Base-by-base conservation (phyloP, 2,113 vertebrate species). In the Heterotis niloticus region DNA sequence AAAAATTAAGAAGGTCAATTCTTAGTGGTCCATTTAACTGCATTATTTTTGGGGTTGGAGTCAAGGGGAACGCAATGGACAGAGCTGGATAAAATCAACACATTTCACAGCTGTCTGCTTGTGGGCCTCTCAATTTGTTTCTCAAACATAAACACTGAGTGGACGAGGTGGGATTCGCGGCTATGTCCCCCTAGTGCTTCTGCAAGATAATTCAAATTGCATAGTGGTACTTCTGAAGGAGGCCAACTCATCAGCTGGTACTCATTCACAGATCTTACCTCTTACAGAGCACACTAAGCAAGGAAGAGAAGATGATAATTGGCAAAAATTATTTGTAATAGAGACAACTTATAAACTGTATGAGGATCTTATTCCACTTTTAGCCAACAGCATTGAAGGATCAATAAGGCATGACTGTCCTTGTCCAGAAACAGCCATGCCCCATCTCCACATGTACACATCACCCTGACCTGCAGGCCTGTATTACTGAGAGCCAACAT, bases 1-100 rank as follows among this genome's bases (percentile, higher is more conserved):
- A 68, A 59, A 76, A 60, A 69, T 44, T 62, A 68, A 71, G 60
- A 68, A 69, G 51, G 51, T 77, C 44, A 76, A 77, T 76, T 80
- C 75, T 80, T 77, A 80, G 73, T 80, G 56, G 73, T 71, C 75
- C 74, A 76, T 77, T 76, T 76, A 80, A 44, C 72, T 80, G 72
- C 72, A 79, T 20, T 73, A 62, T 75, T 79, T 79, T 68, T 70
- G 52, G 56, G 24, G 16, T 16, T 60, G 4, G 12, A 26, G 62
- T 56, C 20, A 17, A 13, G 60, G 60, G 29, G 60, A n/a, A 10
- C 12, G 29, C n/a, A 11, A 1, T 57, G 62, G 56, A 60, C 24
- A 70, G 65, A 44, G 65, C 70, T 62, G 59, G 18, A 59, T 17
- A 51, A 72, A 51, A 79, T 51, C 57, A 72, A 71, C 57, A 72